Conservation (phyloP, 2,797 vertebrate genomes). For the Erithacus rubecula region DNA sequence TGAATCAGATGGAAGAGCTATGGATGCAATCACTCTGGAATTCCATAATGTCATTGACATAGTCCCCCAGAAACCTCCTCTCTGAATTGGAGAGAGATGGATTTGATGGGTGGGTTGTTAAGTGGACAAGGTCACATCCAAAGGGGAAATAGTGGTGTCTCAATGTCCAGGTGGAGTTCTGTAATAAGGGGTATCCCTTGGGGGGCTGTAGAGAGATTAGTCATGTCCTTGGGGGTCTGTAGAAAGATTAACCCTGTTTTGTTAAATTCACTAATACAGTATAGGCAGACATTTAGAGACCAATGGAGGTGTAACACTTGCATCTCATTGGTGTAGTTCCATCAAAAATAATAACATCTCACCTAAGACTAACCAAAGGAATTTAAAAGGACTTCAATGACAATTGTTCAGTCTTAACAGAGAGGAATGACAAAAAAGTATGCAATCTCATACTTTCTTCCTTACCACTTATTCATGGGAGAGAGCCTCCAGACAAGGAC, state of each 20-base stretch:
- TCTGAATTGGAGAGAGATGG: neutral
- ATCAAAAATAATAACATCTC: neutral
- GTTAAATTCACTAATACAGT: neutral
- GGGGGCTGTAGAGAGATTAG: neutral
- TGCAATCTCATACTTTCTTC: neutral
- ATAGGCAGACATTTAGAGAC: neutral
- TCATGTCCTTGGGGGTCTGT: too few species aligned
- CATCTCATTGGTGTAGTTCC: neutral
- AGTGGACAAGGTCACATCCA: neutral
- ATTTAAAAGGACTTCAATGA: neutral
- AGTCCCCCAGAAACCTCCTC: neutral
- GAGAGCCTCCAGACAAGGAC: neutral
- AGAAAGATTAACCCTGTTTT: neutral
- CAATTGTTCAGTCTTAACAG: fast-evolving
- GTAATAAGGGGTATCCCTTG: neutral
- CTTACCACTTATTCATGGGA: neutral
- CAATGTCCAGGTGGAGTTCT: neutral
- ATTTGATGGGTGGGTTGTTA: neutral
- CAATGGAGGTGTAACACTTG: neutral
- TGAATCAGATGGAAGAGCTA: neutral
- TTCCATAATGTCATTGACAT: neutral
- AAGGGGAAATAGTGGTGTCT: neutral
- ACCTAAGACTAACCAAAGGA: neutral
- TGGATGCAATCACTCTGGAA: neutral
- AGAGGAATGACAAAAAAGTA: neutral